These are phyloP conservation scores for Ahaetulla prasina DNA, from an alignment of 2,113 vertebrate species.

Conservation along the genomic window DNA sequence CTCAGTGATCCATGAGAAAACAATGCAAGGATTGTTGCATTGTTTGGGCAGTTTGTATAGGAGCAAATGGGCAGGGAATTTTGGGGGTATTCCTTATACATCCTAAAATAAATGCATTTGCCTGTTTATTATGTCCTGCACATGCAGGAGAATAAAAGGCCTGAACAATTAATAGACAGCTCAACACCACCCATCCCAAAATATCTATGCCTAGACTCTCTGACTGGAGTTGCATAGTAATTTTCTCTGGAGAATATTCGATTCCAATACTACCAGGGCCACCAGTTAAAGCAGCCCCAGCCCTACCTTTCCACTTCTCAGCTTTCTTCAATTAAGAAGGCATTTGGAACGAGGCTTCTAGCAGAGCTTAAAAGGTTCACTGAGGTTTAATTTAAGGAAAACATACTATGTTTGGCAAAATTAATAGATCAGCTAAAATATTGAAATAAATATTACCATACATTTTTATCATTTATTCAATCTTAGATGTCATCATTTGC, in stretches of 20 bases:
- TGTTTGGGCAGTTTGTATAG: not conserved
- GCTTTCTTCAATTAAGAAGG: not conserved
- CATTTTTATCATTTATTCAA: not conserved
- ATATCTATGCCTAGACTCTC: not conserved
- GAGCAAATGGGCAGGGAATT: not conserved
- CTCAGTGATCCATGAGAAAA: not conserved
- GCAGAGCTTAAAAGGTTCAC: not conserved
- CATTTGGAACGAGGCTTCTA: not conserved
- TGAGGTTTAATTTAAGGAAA: not conserved
- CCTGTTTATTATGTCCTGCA: not conserved
- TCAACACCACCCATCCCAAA: not conserved
- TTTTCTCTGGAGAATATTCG: not conserved
- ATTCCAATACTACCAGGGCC: not conserved
- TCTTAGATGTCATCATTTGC: not conserved
- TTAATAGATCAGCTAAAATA: not conserved
- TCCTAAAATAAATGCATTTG: not conserved
- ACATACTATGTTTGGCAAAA: not conserved
- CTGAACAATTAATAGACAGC: not conserved
- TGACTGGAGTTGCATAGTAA: not conserved
- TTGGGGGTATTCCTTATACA: not conserved
- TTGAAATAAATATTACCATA: not conserved
- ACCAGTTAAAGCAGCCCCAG: not conserved
- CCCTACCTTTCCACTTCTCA: not conserved
- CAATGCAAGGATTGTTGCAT: not conserved
- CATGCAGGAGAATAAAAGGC: not conserved